A percentile compares a stretch with the other conserved stretches of the same genome.
These are phyloP conservation scores for Rousettus leschenaultii DNA, from an alignment of 2,113 vertebrate species.

Conservation along the genomic window DNA sequence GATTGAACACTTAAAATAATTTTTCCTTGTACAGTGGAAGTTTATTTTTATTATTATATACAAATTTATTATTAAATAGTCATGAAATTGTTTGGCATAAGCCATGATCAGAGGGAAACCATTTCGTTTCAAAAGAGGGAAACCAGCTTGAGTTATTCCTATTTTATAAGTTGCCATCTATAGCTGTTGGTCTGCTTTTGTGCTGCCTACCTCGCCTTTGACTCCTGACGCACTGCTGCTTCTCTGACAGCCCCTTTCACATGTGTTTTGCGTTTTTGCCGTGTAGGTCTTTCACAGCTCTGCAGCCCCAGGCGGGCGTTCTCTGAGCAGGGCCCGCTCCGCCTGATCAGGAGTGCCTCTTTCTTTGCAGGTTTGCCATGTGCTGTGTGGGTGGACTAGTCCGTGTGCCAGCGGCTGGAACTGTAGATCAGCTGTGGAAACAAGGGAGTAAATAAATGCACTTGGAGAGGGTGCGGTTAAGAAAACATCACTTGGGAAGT, in stretches of 20 bases:
- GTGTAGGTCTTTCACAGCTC: constrained; percentile 99
- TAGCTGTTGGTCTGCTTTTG: constrained; percentile 70
- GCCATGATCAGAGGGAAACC: neutral
- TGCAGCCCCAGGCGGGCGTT: constrained; percentile 99
- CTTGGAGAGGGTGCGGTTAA: neutral
- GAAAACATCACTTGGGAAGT: constrained; percentile 15
- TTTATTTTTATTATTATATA: constrained; percentile 25
- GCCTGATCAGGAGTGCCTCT: constrained; percentile 99
- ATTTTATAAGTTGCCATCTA: constrained; percentile 55
- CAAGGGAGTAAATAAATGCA: constrained; percentile 75
- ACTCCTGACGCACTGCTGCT: constrained; percentile 73
- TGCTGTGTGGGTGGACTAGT: constrained; percentile 87
- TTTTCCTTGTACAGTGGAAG: constrained; percentile 17
- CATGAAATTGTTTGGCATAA: constrained; percentile 43
- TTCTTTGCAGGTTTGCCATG: constrained; percentile 99
- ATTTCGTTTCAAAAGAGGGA: constrained; percentile 1
- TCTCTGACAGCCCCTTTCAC: constrained; percentile 87
- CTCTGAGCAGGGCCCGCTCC: constrained; percentile 99
- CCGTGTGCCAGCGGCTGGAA: constrained; percentile 67
- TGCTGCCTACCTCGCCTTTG: constrained; percentile 73
- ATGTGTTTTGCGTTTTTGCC: constrained; percentile 89
- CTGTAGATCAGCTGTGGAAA: constrained; percentile 82
- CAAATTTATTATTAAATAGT: constrained; percentile 17
- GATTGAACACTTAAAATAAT: constrained; percentile 13
- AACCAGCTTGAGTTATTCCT: constrained; percentile 38